Evolutionary conservation across 2,888 invertebrate species (phyloP).

Genomic region (Pycnomerus fuliginosus): DNA sequence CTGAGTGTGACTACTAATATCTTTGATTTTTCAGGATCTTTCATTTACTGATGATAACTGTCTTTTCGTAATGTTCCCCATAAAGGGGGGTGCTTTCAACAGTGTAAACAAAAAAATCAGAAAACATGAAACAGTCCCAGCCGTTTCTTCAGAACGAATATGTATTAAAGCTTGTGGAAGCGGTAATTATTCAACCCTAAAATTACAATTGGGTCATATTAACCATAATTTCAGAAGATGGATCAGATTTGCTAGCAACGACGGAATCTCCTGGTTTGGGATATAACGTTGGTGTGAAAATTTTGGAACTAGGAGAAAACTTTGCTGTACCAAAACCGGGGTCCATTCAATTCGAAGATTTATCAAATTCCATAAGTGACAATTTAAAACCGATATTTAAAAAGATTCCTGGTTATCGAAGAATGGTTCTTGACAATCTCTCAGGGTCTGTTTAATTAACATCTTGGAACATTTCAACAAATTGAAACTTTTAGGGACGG

Average conservation of each 20-base stretch:
- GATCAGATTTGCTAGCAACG: conserved; percentile 58
- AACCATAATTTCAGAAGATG: conserved; percentile 52
- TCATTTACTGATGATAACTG: conserved; percentile 82
- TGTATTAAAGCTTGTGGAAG: conserved; percentile 82
- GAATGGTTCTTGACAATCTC: conserved; percentile 68
- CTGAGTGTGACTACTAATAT: conserved; percentile 9
- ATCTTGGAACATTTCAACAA: too few relatives aligned
- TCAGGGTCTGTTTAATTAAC: conserved; percentile 58
- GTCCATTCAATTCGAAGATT: conserved; percentile 69
- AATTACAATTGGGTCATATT: background rate
- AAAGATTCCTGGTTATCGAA: conserved; percentile 71
- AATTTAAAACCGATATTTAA: conserved; percentile 64
- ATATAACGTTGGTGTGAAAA: conserved; percentile 71
- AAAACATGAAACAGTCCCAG: conserved; percentile 74
- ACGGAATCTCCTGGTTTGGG: conserved; percentile 65
- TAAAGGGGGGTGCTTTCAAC: conserved; percentile 80
- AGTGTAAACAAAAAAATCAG: conserved; percentile 81
- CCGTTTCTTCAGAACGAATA: conserved; percentile 71
- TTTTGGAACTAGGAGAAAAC: conserved; percentile 75
- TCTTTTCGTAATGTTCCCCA: conserved; percentile 84
- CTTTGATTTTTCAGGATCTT: conserved; percentile 60
- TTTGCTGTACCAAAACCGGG: conserved; percentile 73
- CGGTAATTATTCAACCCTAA: conserved; percentile 56
- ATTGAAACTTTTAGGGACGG: conserved; percentile 56
- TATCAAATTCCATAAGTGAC: conserved; percentile 66